phyloP scores from a whole-genome alignment of 2,113 vertebrate genomes.

The Amphilophus citrinellus region DNA sequence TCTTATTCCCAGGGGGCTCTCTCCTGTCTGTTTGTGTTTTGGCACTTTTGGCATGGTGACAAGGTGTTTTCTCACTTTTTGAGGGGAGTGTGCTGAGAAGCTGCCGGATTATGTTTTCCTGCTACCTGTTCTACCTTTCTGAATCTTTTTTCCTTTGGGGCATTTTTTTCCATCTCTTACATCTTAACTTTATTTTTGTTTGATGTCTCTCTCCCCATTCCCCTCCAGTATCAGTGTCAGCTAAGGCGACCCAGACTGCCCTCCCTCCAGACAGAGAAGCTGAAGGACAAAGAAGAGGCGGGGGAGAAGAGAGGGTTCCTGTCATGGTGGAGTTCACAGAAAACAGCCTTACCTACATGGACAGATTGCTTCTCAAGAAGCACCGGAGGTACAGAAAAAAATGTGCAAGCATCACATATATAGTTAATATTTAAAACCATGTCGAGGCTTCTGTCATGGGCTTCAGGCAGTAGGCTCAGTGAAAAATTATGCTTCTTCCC shows the following conservation, averaged over 20 bases:
- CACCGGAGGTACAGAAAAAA: constrained; percentile 85
- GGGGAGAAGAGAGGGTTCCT: constrained; percentile 58
- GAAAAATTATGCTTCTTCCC: not conserved
- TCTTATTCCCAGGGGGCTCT: constrained; percentile 33
- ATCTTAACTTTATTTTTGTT: constrained; percentile 40
- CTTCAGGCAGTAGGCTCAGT: not conserved
- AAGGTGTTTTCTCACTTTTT: constrained; percentile 77
- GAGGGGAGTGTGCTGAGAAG: constrained; percentile 55
- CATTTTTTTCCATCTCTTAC: constrained; percentile 16
- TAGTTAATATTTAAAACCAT: constrained; percentile 12
- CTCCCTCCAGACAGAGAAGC: constrained; percentile 60
- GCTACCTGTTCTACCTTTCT: constrained; percentile 18
- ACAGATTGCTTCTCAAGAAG: constrained; percentile 92
- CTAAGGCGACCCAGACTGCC: constrained; percentile 85
- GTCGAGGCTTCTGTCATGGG: not conserved
- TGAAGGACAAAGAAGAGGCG: constrained; percentile 32
- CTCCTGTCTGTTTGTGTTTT: constrained; percentile 59
- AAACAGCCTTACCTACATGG: constrained; percentile 87
- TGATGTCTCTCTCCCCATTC: constrained; percentile 10
- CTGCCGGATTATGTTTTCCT: constrained; percentile 41
- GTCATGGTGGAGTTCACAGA: constrained; percentile 86
- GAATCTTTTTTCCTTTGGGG: constrained; percentile 28
- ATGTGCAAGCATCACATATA: constrained; percentile 1
- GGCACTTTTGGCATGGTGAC: constrained; percentile 41
- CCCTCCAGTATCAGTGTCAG: constrained; percentile 76